Evolutionary conservation across 2,797 vertebrate genomes (phyloP).

Genomic region (Carcharodon carcharias): DNA sequence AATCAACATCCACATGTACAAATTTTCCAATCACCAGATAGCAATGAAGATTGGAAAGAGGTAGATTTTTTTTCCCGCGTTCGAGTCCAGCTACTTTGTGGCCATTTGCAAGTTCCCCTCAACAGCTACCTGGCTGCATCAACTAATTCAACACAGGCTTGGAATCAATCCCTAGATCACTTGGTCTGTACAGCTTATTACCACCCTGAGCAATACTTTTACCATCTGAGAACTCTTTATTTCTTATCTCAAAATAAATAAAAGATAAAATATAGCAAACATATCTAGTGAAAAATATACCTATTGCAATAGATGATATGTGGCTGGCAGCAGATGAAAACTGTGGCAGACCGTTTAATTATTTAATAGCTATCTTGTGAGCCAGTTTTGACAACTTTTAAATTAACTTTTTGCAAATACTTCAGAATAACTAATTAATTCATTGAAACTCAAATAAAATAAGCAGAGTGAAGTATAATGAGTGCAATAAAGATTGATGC

Average conservation of each 20-base stretch:
- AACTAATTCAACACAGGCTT: background rate
- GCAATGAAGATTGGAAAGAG: background rate
- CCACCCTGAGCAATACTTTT: background rate
- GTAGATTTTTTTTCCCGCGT: background rate
- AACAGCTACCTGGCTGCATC: background rate
- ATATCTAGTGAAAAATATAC: background rate
- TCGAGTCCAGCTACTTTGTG: background rate
- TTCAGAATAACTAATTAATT: constrained; percentile 28
- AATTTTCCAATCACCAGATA: background rate
- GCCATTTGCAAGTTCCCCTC: background rate
- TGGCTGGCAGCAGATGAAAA: background rate
- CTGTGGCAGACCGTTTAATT: background rate
- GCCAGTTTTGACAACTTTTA: constrained; percentile 18
- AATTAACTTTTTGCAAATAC: constrained; percentile 9
- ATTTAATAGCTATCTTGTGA: constrained; percentile 6
- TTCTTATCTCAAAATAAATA: background rate
- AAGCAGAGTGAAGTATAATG: constrained; percentile 11
- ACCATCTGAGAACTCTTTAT: background rate
- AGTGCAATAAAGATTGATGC: background rate
- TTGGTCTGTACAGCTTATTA: background rate
- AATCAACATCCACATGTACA: background rate
- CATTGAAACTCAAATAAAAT: constrained; percentile 20
- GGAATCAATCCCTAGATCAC: background rate
- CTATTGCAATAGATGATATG: background rate
- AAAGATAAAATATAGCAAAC: background rate